Conservation (phyloP, 2,888 invertebrate species). For the Chrysolina haemoptera region DNA sequence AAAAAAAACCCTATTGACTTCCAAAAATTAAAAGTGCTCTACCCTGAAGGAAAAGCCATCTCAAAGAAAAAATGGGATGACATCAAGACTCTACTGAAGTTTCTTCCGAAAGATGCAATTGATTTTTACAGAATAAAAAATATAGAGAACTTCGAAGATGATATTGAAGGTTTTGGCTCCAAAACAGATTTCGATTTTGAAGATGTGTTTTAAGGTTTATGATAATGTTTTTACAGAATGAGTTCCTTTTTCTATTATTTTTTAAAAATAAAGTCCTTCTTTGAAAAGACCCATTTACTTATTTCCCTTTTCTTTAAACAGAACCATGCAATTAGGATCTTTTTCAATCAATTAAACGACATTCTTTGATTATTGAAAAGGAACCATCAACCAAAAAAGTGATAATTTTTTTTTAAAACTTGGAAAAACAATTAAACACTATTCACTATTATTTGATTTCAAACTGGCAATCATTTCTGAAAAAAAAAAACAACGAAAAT, state of each 20-base stretch:
- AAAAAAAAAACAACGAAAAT: neutral
- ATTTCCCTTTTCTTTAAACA: constrained; percentile 5
- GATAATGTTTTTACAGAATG: neutral
- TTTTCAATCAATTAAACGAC: neutral
- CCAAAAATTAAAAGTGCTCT: too few relatives aligned
- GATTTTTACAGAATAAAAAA: too few relatives aligned
- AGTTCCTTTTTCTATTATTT: neutral
- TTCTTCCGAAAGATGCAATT: too few relatives aligned
- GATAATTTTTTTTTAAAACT: neutral
- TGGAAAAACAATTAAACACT: neutral
- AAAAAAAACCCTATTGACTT: too few relatives aligned
- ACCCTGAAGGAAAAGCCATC: too few relatives aligned
- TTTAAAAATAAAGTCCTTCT: neutral
- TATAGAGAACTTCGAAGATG: too few relatives aligned
- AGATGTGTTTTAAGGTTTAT: neutral
- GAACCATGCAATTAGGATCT: neutral
- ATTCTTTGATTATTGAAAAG: neutral
- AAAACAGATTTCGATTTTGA: constrained; percentile 3
- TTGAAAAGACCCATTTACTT: neutral
- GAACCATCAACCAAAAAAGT: neutral
- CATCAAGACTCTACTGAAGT: too few relatives aligned
- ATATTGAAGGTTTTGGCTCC: neutral
- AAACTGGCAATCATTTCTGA: neutral
- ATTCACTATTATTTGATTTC: neutral
- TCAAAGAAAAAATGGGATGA: too few relatives aligned